Base-by-base conservation (phyloP, 2,113 vertebrate genomes). In the Dasyornis broadbenti region DNA sequence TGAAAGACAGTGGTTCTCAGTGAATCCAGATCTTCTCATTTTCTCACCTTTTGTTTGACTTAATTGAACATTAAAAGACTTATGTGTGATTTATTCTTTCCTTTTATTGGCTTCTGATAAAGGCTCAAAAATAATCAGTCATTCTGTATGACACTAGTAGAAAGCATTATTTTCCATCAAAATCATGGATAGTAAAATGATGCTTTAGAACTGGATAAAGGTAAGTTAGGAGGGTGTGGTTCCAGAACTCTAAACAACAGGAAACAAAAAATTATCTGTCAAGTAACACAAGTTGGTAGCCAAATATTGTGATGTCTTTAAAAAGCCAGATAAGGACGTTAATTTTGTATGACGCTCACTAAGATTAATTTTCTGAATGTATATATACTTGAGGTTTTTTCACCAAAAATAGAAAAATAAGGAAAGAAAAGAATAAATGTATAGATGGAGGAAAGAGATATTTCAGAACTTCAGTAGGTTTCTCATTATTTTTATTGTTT, bases 401-500 rank as follows among this genome's bases (percentile, higher is more conserved):
- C 33, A 49, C 10, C 6, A 13, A 84, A 82, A 75, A 49, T 2
- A 65, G 18, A 22, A 15, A 66, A 70, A 42, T 39, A 49, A 45
- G 18, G 13, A 66, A 71, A 64, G 3, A 60, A 53, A 89, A 57
- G 2, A 92, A 35, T 24, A 50, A 71, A 50, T 13, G 3, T 39
- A 57, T 31, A 4, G 13, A 11, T 64, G 9, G 8, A 50, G 4
- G 13, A 64, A 30, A 39, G 11, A 50, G 8, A 15, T 18, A 60
- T 28, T 80, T 76, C 23, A 35, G 21, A 86, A 52, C 20, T 66
- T 83, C 39, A 33, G 9, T 8, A 35, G 24, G 4, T 52, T 84
- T 77, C 39, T 82, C 1, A 0, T 8, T 56, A 2, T 26, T 1
- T 39, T 79, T 65, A 30, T 33, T 61, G 8, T 12, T 45, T 39